Evolutionary conservation across 2,113 vertebrate genomes (phyloP), one percentile per base, ranked within the genome.

Genomic region (Cyrtonyx montezumae): DNA sequence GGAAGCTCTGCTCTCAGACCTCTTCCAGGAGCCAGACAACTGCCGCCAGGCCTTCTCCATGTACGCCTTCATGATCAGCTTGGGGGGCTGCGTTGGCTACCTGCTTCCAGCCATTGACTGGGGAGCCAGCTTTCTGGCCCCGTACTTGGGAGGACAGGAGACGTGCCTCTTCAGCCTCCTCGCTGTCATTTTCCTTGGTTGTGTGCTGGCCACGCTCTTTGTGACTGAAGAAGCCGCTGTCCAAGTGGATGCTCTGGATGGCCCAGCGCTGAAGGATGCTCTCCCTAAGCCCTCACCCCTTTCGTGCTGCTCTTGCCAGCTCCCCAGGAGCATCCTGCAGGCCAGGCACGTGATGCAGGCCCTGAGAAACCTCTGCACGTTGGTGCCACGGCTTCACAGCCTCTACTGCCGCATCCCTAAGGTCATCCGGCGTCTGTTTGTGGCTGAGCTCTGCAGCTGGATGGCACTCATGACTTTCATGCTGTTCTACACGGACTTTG

Each of bases 391-490:
- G 36, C 95, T 98, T 11, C 97, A 97, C 34, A 85, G 91, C 86
- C 94, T 98, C 74, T 98, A 95, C 89, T 98, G 97, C 88, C 98
- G 96, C 40, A 87, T 98, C 84, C 98, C 98, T 34, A 78, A 84
- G 3, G 96, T 98, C 76, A 96, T 98, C 66, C 97, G 97, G 11
- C 97, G 97, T 23, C 98, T 99, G 28, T 98, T 98, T 1, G 89
- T 99, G 87, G 98, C 98, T 0, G 98, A 99, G 95, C 96, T 99
- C 34, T 99, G 97, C 96, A 98, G 98, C 95, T 99, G 98, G 98
- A 99, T 98, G 98, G 98, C 98, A 0, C 97, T 99, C 55, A 98
- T 98, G 98, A 98, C 98, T 0, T 98, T 99, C 96, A 98, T 98
- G 49, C 97, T 99, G 8, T 99, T 99, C 94, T 99, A 99, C 95